Evolutionary conservation across 2,113 vertebrate species (phyloP).

Genomic region (Corythornis madagascariensis): DNA sequence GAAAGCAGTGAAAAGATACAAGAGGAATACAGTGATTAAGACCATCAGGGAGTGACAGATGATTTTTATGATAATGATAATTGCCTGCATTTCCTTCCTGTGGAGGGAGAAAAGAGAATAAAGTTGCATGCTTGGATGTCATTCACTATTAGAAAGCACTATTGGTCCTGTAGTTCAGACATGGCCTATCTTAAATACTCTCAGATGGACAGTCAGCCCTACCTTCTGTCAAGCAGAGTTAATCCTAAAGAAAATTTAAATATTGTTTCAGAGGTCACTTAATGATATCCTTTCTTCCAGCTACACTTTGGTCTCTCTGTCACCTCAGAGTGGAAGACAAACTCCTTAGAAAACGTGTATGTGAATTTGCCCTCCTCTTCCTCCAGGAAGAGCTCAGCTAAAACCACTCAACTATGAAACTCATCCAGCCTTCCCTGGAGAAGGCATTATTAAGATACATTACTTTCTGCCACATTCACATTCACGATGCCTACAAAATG

Average conservation of each 20-base stretch:
- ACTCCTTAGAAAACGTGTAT: not conserved
- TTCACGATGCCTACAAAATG: not conserved
- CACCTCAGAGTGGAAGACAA: not conserved
- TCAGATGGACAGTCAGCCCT: not conserved
- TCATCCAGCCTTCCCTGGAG: not conserved
- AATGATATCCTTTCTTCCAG: not conserved
- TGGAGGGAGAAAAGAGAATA: not conserved
- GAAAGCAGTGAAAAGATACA: not conserved
- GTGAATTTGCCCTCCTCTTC: not conserved
- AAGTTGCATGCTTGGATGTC: not conserved
- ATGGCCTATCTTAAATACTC: not conserved
- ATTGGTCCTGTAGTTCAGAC: not conserved
- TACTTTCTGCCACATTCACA: not conserved
- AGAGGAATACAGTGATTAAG: not conserved
- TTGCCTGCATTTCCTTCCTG: not conserved
- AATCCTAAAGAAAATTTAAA: not conserved
- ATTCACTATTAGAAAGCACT: not conserved
- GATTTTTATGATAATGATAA: not conserved
- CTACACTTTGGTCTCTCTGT: not conserved
- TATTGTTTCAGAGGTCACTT: not conserved
- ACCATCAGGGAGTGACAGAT: not conserved
- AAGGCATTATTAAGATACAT: not conserved
- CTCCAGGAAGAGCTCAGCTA: slow-evolving; percentile 3
- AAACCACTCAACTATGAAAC: not conserved
- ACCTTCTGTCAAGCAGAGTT: not conserved